A percentile compares a stretch with the other conserved stretches of the same genome.
phyloP scores from a whole-genome alignment of 2,797 vertebrate species.

The Cephalopachus bancanus region DNA sequence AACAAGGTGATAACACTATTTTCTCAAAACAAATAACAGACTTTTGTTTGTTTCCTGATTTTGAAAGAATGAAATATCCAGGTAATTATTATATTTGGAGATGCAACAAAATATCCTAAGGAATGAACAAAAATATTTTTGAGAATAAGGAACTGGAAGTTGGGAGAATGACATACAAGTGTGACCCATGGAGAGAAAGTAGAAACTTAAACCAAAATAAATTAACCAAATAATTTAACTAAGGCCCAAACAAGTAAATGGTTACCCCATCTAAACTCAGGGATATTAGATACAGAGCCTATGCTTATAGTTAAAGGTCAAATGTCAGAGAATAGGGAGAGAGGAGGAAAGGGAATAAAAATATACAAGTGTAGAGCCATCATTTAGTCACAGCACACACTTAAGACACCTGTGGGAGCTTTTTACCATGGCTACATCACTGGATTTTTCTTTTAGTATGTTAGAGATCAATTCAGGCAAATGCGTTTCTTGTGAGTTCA shows the following conservation, averaged over 20 bases:
- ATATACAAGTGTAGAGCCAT: neutral
- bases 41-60: conserved; percentile 48
- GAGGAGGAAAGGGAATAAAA: neutral
- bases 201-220: conserved; percentile 54
- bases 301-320: conserved; percentile 26
- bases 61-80: neutral
- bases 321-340: neutral
- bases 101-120: neutral
- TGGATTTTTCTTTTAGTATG: neutral
- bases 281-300: neutral
- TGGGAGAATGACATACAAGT: neutral
- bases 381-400: neutral
- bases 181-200: neutral
- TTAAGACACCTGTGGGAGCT: neutral
- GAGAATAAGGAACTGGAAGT: neutral
- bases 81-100: conserved; percentile 45
- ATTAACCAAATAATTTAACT: conserved; percentile 41
- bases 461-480: neutral
- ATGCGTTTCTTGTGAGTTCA: conserved; percentile 1
- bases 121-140: neutral
- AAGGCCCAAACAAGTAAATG: neutral
- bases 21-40: conserved; percentile 28
- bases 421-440: neutral
- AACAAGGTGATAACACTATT: neutral
- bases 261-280: neutral